phyloP scores from a whole-genome alignment of 1,140 invertebrate genomes.

The Platorchestia sp. region DNA sequence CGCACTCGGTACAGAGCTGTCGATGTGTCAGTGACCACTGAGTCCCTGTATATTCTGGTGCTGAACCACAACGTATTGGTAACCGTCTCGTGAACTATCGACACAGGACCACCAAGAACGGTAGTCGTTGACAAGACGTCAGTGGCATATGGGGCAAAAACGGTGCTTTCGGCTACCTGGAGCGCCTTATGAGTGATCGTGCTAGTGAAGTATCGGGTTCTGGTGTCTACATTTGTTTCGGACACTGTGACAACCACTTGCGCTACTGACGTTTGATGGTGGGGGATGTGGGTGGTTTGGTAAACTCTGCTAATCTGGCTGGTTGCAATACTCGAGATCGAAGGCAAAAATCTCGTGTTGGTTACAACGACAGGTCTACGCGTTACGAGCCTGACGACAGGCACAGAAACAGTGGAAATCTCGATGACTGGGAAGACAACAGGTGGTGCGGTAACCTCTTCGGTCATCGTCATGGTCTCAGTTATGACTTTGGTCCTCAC shows the following conservation, averaged over 20 bases:
- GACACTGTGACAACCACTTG: neutral
- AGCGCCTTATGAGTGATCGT: neutral
- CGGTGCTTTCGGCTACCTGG: neutral
- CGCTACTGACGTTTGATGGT: neutral
- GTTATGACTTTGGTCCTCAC: neutral
- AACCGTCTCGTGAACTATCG: neutral
- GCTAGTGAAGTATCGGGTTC: neutral
- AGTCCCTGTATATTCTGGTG: neutral
- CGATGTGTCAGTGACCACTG: neutral
- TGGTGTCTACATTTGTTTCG: neutral
- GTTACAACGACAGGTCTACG: neutral
- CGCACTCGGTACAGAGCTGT: neutral
- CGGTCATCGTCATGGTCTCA: conserved; percentile 19
- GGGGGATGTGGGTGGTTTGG: neutral
- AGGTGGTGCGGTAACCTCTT: neutral
- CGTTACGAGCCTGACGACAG: neutral
- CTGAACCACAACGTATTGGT: conserved; percentile 9
- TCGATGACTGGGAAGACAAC: neutral
- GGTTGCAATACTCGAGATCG: neutral
- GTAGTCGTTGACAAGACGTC: neutral
- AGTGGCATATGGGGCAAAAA: neutral
- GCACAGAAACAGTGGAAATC: neutral
- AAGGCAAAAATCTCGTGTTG: neutral
- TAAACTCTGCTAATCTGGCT: neutral
- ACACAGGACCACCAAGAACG: neutral